Conservation (phyloP, 2,113 vertebrate species). For the Fukomys damarensis region DNA sequence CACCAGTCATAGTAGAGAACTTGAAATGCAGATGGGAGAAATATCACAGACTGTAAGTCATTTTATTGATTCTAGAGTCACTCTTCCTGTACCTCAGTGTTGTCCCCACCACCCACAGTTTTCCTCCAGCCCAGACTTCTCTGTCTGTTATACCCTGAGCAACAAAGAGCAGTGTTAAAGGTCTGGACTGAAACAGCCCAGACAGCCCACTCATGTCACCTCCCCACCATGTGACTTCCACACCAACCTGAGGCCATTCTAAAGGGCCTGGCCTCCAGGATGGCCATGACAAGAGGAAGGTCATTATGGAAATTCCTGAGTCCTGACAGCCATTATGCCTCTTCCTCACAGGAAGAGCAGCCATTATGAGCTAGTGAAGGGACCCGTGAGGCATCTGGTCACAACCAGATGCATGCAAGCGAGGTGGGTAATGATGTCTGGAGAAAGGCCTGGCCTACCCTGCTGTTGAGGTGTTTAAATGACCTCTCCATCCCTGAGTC, state of each 20-base stretch:
- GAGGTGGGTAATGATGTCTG: not conserved
- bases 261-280: not conserved
- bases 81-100: not conserved
- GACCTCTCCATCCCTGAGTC: not conserved
- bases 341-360: rapidly evolving
- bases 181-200: not conserved
- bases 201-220: not conserved
- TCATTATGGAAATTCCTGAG: rapidly evolving
- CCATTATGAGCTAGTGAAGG: not conserved
- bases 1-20: not conserved
- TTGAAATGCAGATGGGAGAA: not conserved
- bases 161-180: no score
- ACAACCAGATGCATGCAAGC: not conserved
- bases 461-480: not conserved
- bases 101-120: no score
- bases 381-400: not conserved
- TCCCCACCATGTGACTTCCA: no score
- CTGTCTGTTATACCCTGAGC: not conserved
- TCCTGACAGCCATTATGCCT: rapidly evolving
- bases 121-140: no score
- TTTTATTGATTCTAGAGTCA: no score
- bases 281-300: rapidly evolving
- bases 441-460: rapidly evolving
- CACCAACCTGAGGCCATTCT: not conserved
- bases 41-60: not conserved